Evolutionary conservation across 1,140 invertebrate genomes (phyloP), one percentile per base, ranked within the genome.

Genomic region (Batillaria attramentaria): DNA sequence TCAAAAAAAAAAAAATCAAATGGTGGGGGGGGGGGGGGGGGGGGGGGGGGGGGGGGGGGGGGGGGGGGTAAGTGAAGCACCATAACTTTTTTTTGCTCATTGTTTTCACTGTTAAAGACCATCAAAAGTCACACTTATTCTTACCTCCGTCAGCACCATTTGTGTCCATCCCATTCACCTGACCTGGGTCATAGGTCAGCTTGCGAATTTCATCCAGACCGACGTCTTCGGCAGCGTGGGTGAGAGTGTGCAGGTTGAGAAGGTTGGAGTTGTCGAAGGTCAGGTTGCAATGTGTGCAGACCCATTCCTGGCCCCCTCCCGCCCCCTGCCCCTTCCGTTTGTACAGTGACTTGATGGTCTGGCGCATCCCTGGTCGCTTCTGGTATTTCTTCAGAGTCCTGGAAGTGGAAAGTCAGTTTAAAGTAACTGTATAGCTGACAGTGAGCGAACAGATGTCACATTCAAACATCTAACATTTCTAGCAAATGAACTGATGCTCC

Each of bases 231-330:
- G 91, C 90, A 31, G 90, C 91, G 86, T 94, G 93, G 16, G 91
- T 87, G 3, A 93, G 84, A 6, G 91, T 92, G 82, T 94, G 93
- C 18, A 94, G 84, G 84, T 93, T 93, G 0, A 94, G 88, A 4
- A 94, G 80, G 24, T 89, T 90, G 3, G 92, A 82, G 84, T 93
- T 93, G 76, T 91, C 90, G 86, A 94, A 94, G 20, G 91, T 91
- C 65, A 93, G 85, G 77, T 91, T 89, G 86, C 94, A 94, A 74
- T 92, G 90, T 3, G 87, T 89, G 86, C 94, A 94, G 80, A 92
- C 91, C 92, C 92, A 93, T 42, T 93, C 92, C 68, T 86, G 87
- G 13, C 85, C 88, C 33, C 86, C 87, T 86, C 18, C 86, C 88
- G 39, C 85, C 87, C 70, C 75, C 35, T 84, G 82, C 28, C 86